Base-by-base conservation (phyloP, 2,113 vertebrate genomes). In the Dicerorhinus sumatrensis region DNA sequence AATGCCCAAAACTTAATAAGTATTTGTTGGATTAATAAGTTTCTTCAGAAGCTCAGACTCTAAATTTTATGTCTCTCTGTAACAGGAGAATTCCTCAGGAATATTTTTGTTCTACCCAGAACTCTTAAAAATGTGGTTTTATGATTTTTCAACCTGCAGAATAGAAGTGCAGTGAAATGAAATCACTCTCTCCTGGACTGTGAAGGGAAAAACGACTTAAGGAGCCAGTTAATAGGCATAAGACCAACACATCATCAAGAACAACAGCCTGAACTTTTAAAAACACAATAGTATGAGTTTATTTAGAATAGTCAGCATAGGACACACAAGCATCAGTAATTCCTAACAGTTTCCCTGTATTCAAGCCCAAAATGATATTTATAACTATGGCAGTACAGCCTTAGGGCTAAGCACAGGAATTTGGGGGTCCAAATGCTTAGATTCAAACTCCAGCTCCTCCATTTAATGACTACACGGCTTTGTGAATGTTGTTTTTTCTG, bases 91-190 rank as follows among this genome's bases (percentile, higher is more conserved):
- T 77, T 83, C 17, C 23, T 86, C 72, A 89, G 56, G 4, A 21
- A 89, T 76, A 60, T 92, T 94, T 94, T 92, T 70, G 27, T 63
- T 72, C 94, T 65, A 91, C 36, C 67, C 18, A 90, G 14, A 92
- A 60, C 54, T 87, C 39, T 94, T 92, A 65, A 88, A 75, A 56
- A 69, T 39, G 12, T 18, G 27, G 20, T 87, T 93, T 54, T 87
- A 18, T 62, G 9, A 75, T 88, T 91, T 95, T 18, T 79, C 48
- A 83, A 10, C 21, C 48, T 89, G 29, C 23, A 82, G 23, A 94
- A 82, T 10, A 73, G 25, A 63, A 54, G 3, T 27, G 7, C 16
- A 70, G 10, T 56, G 20, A 93, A 84, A 27, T n/a, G 21, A 93
- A 60, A 39, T 2, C 5, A 29, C 29, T 91, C 12, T 79, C 12